phyloP scores from a whole-genome alignment of 2,797 vertebrate genomes.

The Typhlichthys eigenmanni region DNA sequence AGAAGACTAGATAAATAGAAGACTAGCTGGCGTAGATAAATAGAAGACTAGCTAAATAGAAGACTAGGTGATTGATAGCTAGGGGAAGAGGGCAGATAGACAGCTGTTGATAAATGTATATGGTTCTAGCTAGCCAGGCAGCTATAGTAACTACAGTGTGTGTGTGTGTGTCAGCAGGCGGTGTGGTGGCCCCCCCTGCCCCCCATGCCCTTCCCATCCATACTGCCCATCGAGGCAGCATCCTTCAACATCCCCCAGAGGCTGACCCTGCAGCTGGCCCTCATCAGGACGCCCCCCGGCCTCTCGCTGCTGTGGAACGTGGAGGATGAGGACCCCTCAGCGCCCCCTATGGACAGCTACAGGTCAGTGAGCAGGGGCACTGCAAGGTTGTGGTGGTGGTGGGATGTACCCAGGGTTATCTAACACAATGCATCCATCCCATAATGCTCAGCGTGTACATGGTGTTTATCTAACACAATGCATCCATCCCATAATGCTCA shows the following conservation, averaged over 20 bases:
- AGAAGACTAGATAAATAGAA: no score
- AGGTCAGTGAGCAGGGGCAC: constrained; percentile 40
- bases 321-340: constrained; percentile 33
- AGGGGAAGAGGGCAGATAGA: no score
- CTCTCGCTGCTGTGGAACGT: constrained; percentile 70
- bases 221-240: constrained; percentile 42
- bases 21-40: no score
- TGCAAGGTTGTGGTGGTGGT: background rate
- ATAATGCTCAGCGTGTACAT: background rate
- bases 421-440: background rate
- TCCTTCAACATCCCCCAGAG: constrained; percentile 63
- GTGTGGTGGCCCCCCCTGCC: constrained; percentile 62
- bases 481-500: background rate
- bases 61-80: no score
- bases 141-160: no score
- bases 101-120: no score
- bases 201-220: constrained; percentile 34
- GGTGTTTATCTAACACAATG: background rate
- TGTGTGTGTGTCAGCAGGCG: constrained; percentile 20
- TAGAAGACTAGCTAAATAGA: no score
- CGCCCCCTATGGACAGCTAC: constrained; percentile 70
- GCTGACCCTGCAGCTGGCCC: constrained; percentile 52
- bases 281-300: constrained; percentile 57
- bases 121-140: no score
- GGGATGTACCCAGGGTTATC: background rate